Evolutionary conservation across 2,113 vertebrate genomes (phyloP).

Genomic region (Mirza zaza): DNA sequence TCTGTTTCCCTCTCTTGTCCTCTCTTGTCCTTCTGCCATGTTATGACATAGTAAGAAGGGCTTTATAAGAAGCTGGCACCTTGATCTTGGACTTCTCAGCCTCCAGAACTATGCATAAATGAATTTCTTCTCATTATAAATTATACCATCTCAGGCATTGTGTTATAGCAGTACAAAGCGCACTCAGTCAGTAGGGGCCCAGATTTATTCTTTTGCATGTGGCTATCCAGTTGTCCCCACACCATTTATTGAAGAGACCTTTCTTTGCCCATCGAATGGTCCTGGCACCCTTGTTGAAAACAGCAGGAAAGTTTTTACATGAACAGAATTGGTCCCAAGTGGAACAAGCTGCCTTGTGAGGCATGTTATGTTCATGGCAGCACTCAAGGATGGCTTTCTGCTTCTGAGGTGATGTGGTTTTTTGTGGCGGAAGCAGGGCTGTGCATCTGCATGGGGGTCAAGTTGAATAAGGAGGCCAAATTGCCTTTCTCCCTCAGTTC

Average conservation of each 20-base stretch:
- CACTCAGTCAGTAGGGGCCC: background rate
- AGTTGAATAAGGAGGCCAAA: background rate
- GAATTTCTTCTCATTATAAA: too few relatives aligned
- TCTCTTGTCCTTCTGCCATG: background rate
- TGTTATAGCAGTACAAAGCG: too few relatives aligned
- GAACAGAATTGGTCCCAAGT: background rate
- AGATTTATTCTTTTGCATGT: background rate
- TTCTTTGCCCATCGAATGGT: background rate
- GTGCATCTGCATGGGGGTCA: background rate
- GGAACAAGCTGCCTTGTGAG: background rate
- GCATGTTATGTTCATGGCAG: background rate
- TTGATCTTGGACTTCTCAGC: too few relatives aligned
- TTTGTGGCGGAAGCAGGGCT: background rate
- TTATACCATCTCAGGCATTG: too few relatives aligned
- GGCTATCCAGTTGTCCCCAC: background rate
- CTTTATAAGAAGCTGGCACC: background rate
- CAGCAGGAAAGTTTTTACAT: background rate
- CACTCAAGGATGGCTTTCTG: background rate
- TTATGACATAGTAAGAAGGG: background rate
- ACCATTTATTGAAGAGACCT: background rate
- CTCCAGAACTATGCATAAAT: too few relatives aligned
- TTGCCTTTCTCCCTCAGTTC: background rate
- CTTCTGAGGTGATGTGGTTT: background rate
- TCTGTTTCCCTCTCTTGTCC: too few relatives aligned
- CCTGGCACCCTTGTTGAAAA: background rate